Base-by-base conservation (phyloP, 2,888 invertebrate genomes). In the Drosophila lacicola region DNA sequence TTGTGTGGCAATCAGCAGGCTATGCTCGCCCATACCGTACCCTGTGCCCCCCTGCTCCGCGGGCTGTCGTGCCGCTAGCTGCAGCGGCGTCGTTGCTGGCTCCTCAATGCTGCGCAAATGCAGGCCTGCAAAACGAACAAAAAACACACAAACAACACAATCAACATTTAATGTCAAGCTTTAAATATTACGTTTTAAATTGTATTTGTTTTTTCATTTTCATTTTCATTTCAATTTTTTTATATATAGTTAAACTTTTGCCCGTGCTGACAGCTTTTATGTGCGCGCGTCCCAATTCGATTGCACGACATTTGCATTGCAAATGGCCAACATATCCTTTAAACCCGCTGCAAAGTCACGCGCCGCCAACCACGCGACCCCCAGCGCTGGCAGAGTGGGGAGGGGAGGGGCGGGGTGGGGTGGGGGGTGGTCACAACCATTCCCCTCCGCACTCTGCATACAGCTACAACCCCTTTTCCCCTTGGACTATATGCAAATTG, bases 61-160 rank as follows among this genome's bases (percentile, higher is more conserved):
- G 94, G 88, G 80, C 90, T 95, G 94, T 92, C 91, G 90, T 17
- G 91, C 93, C 93, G 70, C 76, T 64, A 82, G 66, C 78, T 83
- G 87, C 65, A 84, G 74, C 70, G 90, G 88, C 80, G 90, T 91
- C 72, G 95, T 95, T 93, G 95, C 95, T 93, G 95, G 95, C 94
- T 96, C 96, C 93, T 96, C 96, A 94, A 95, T 95, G 94, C 96
- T 96, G 94, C 96, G 96, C 94, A 96, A 94, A 93, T 96, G 96
- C 94, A 96, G 94, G 94, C 96, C 97, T 96, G 94, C 8, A 94
- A 93, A 29, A 29, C 8, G 8, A 29, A 8, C 29, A 29, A 1
- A 25, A 6, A 29, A 29, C 1, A 29, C 1, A 8, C 0, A 25
- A 8, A 21, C 1, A 4, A 21, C 21, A 29, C 8, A 29, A 19